A percentile compares a stretch with the other conserved stretches of the same genome.
Conservation (phyloP, 2,888 invertebrate genomes). For the Drosophila sordidapex region DNA sequence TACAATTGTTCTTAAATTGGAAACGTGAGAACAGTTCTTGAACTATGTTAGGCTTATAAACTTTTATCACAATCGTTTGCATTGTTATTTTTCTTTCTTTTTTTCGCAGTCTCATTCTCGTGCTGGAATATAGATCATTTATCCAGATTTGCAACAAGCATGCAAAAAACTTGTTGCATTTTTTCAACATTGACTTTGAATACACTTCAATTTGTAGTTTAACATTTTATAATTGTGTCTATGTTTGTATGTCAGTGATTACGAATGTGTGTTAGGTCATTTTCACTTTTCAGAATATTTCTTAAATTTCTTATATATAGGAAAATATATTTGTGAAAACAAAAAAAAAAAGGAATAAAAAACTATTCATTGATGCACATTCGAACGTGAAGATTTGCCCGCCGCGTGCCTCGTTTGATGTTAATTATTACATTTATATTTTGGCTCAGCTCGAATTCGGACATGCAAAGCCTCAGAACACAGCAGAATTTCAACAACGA, state of each 20-base stretch:
- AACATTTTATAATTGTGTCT: neutral
- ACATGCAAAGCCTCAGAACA: slow-evolving; percentile 34
- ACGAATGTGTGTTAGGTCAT: neutral
- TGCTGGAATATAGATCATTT: neutral
- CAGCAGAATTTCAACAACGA: slow-evolving; percentile 44
- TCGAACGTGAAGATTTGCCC: slow-evolving; percentile 13
- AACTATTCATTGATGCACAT: neutral
- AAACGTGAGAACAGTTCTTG: neutral
- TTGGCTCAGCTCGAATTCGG: slow-evolving; percentile 1
- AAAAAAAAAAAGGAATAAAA: neutral
- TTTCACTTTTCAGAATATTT: neutral
- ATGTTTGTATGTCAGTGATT: neutral
- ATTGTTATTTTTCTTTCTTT: neutral
- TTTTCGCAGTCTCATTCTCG: neutral
- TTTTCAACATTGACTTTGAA: neutral
- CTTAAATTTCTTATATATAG: neutral
- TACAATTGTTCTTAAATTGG: neutral
- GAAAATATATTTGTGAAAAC: neutral
- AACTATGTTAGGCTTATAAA: neutral
- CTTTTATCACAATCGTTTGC: neutral
- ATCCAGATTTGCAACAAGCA: neutral
- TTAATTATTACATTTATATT: slow-evolving; percentile 16
- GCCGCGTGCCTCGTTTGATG: slow-evolving; percentile 36
- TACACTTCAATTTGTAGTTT: neutral
- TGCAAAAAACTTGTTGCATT: neutral